Evolutionary conservation across 2,888 invertebrate species (phyloP).

Genomic region (Harpalus rubripes): DNA sequence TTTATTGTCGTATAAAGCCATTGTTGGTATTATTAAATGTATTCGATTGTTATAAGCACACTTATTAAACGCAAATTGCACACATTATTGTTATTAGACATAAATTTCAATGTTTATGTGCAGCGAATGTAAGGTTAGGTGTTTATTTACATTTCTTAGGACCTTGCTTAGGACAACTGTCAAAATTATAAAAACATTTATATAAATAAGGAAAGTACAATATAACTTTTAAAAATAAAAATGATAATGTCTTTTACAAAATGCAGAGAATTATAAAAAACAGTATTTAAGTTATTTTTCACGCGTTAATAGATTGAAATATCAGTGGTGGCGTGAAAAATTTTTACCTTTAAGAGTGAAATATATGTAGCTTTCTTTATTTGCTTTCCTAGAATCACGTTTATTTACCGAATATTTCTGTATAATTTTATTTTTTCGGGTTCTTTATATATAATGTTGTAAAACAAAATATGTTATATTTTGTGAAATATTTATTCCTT

Average conservation of each 20-base stretch:
- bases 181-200: background rate
- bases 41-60: background rate
- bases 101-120: constrained; percentile 11
- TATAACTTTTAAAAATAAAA: constrained; percentile 3
- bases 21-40: constrained; percentile 74
- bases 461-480: background rate
- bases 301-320: background rate
- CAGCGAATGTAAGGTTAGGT: constrained; percentile 4
- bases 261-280: background rate
- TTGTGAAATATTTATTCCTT: background rate
- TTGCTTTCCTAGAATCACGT: background rate
- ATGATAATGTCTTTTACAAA: background rate
- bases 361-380: background rate
- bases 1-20: constrained; percentile 97
- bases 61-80: background rate
- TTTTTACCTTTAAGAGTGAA: background rate
- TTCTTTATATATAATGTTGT: background rate
- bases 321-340: background rate
- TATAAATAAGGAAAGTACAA: background rate
- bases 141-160: constrained; percentile 24
- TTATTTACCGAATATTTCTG: background rate
- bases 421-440: background rate
- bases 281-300: too few relatives aligned
- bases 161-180: constrained; percentile 9
- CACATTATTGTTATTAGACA: background rate